Base-by-base conservation (phyloP, 2,888 invertebrate species). In the Drosophila putrida region DNA sequence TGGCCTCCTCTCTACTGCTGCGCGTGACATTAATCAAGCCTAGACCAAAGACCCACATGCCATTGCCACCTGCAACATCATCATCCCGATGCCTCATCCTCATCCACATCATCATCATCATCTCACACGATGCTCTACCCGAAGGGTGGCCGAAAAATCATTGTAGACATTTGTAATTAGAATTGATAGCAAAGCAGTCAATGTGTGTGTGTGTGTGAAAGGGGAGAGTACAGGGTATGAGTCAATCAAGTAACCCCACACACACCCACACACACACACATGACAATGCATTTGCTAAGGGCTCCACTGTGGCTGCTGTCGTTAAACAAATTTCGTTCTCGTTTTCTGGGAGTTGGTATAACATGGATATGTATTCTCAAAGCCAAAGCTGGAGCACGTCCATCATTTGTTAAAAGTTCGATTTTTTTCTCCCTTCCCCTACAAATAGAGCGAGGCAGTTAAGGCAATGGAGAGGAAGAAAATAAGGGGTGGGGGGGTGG, bases 161-260 rank as follows among this genome's bases (percentile, higher is more conserved):
- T 91, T 91, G 91, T 91, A 91, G 91, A 91, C 91, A 91, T 90
- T 90, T 91, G 91, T 90, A 91, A 91, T 91, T 91, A 91, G 91
- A 91, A 91, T 91, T 91, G 90, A 91, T 91, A 85, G 85, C 87
- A 87, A 44, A 44, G 61, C 58, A 38, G 38, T 25, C 54, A 38
- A 35, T 20, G 15, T 27, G 36, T 27, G 54, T 13, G 13, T 6
- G 4, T 2, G 39, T 25, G 20, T 2, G 20, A 4, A 10, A 2
- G 59, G 44, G 36, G n/a, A 1, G 43, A 8, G 27, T 27, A 13
- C n/a, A 11, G 39, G n/a, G 41, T 59, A 39, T 44, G 39, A 35
- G 27, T 39, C 43, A 10, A 47, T 43, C 49, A 63, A 63, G 57
- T 57, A 43, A 55, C 38, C 59, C 31, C 27, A 63, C 25, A 44